Percentiles rank a stretch among this genome's conserved stretches.
phyloP scores from a whole-genome alignment of 2,888 invertebrate species.

The Marasmarcha lunaedactyla region DNA sequence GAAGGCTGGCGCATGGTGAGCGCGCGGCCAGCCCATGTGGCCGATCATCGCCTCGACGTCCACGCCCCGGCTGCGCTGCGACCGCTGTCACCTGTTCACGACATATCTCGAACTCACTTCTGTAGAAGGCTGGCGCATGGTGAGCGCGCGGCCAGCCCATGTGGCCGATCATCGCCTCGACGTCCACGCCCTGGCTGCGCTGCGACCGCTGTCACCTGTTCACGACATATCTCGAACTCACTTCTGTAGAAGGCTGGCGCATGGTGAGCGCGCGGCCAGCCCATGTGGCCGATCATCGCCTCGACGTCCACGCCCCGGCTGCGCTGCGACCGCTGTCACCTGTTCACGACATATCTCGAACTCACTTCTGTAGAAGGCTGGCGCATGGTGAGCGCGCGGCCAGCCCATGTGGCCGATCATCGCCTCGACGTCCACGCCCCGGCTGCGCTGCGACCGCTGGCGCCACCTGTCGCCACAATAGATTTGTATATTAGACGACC shows the following conservation, averaged over 20 bases:
- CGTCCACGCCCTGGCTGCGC: constrained; percentile 40
- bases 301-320: constrained; percentile 38
- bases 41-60: constrained; percentile 53
- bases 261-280: constrained; percentile 58
- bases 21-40: constrained; percentile 55
- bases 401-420: constrained; percentile 58
- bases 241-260: constrained; percentile 63
- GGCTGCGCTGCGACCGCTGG: constrained; percentile 36
- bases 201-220: constrained; percentile 34
- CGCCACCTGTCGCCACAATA: constrained; percentile 34
- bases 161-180: constrained; percentile 57
- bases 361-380: constrained; percentile 61
- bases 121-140: constrained; percentile 62
- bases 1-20: constrained; percentile 62
- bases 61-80: constrained; percentile 45
- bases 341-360: too few relatives aligned
- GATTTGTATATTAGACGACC: too few relatives aligned
- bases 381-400: constrained; percentile 61
- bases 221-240: too few relatives aligned
- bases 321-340: constrained; percentile 34
- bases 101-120: too few relatives aligned
- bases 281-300: constrained; percentile 61
- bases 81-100: constrained; percentile 34
- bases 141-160: constrained; percentile 57
- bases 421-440: constrained; percentile 46